Base-by-base conservation (phyloP, 2,113 vertebrate genomes). In the Rhadina sibilatrix region DNA sequence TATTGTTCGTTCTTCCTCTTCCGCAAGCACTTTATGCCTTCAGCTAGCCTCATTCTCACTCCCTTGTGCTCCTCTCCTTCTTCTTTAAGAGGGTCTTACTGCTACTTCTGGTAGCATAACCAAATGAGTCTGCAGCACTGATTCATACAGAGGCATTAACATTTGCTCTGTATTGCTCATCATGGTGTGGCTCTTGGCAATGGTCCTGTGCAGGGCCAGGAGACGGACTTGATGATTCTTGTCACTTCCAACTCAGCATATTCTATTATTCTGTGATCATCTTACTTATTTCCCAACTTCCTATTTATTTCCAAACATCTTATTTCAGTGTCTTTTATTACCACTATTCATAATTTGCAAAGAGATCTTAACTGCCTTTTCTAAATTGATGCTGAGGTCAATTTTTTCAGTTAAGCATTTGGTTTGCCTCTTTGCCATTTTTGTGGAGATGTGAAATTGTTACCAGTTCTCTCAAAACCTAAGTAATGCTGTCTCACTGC, bases 111-210 rank as follows among this genome's bases (percentile, higher is more conserved):
- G 37, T 15, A n/a, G 9, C 3, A 18, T 15, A 76, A 37, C 24
- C 9, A 70, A 82, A 47, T 10, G 38, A 71, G 4, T 31, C 35
- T 84, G 47, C 21, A 82, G 16, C 52, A 56, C 8, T 33, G 17
- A 37, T 44, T 82, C 17, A 4, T 23, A 11, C 3, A 3, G 40
- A 71, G n/a, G 2, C 0, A 4, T 60, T 71, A 64, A 7, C 6
- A 38, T n/a, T 46, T 74, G 20, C 11, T 70, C n/a, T 21, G 15
- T 11, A 30, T 33, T 82, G 33, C 6, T 76, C 15, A 38, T 38
- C 24, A 1, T 28, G 18, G 9, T 60, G 54, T 37, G 33, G n/a
- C 23, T 37, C 27, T 50, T 60, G 64, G 38, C 0, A 0, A 12
- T 33, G 37, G 14, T 12, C 33, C 27, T 37, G 7, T 15, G 63